These are phyloP conservation scores for Pegoplata infirma DNA, from an alignment of 2,888 invertebrate species.

Conservation along the genomic window DNA sequence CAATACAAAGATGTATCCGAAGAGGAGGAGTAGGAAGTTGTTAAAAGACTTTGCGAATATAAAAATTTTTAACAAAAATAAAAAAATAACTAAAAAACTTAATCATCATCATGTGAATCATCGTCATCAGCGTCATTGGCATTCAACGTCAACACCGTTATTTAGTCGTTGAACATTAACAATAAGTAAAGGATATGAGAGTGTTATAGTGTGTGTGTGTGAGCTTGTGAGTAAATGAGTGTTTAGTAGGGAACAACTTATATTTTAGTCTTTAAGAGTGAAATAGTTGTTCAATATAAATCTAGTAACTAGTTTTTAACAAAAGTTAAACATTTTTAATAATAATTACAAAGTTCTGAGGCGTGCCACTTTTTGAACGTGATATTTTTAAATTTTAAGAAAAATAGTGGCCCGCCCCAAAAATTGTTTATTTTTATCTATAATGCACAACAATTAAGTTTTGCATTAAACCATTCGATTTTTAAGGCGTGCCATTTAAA, in stretches of 20 bases:
- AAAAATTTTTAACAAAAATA: conserved; percentile 3
- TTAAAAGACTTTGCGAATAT: conserved; percentile 17
- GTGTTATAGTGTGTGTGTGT: conserved; percentile 4
- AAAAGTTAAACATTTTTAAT: no score
- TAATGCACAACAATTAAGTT: no score
- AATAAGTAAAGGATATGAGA: conserved; percentile 38
- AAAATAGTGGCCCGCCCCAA: no score
- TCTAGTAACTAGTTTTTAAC: no score
- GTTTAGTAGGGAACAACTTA: not conserved
- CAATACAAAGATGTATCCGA: not conserved
- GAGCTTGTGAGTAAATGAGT: not conserved
- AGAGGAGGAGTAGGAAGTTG: conserved; percentile 25
- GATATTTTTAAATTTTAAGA: no score
- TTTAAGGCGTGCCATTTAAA: no score
- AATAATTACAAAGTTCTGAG: no score
- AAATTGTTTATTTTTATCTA: no score
- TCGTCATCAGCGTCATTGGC: conserved; percentile 59
- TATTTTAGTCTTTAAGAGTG: no score
- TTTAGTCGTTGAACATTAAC: conserved; percentile 61
- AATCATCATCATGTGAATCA: conserved; percentile 53
- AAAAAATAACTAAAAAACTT: conserved; percentile 31
- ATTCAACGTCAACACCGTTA: conserved; percentile 62
- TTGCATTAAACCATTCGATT: no score
- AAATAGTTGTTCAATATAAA: no score
- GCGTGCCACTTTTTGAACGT: no score